Base-by-base conservation (phyloP, 1,140 invertebrate species). In the Helicoverpa zea region DNA sequence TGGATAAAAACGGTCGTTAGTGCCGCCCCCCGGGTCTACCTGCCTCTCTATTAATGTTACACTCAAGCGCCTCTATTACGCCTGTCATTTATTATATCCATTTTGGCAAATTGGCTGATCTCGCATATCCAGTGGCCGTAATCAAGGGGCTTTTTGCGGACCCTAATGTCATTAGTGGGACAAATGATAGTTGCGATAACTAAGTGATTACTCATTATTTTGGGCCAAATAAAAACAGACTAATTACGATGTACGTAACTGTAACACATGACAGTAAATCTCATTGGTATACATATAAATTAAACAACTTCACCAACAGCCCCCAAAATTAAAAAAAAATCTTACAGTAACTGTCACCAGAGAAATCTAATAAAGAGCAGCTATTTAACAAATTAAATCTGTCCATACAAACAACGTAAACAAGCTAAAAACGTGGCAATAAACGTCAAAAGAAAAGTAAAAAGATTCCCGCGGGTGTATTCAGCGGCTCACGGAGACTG, bases 1-100 rank as follows among this genome's bases (percentile, higher is more conserved):
- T 88, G 90, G 89, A 93, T 93, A 94, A 94, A 94, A 94, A 94
- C 93, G 91, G 91, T 94, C 93, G 92, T 94, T 93, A 94, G 91
- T 80, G 58, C 74, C 86, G 81, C 84, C 85, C 84, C 81, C 83
- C 85, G 80, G 54, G 83, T 84, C 88, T 89, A 91, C 92, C 92
- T 92, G 89, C 89, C 90, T 88, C 88, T 92, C 92, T 94, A 94
- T 94, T 94, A 94, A 93, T 94, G 91, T 90, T 93, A 88, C 88
- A 92, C 93, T 93, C 91, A 90, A 93, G 88, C 88, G 86, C 90
- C 90, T 92, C 92, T 94, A 94, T 94, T 94, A 94, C 92, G 86
- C 83, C 87, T 90, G 88, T 91, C 92, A 93, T 94, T 94, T 94
- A 91, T 94, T 94, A 93, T 94, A 94, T 92, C 91, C 92, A 92